Evolutionary conservation across 2,888 invertebrate genomes (phyloP), one percentile per base, ranked within the genome.

Genomic region (Drosophila rubida): DNA sequence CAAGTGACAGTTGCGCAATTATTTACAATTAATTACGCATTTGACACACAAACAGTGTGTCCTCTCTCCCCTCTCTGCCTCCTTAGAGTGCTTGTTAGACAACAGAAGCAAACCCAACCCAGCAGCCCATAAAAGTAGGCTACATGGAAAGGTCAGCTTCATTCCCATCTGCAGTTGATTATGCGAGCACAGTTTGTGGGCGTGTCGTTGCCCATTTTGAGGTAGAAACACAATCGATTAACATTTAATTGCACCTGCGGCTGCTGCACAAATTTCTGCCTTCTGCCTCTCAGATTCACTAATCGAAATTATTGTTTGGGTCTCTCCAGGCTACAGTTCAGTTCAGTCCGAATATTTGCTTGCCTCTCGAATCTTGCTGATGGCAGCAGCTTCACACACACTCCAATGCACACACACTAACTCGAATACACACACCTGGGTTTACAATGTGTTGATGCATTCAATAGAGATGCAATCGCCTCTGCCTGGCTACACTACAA

Each of bases 1-100:
- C 80, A 68, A 57, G 48, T 88, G 88, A 88, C 88, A 88, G 64
- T 69, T 75, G 69, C 62, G 76, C 80, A 76, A 77, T 77, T 88
- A 83, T 79, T 86, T 75, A 73, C 88, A 83, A 83, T 83, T 88
- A 83, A 88, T 83, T 83, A 79, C 66, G 70, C 67, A 70, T 45
- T 58, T 62, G 78, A 73, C 83, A 77, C 46, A 60, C 50, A 37
- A 45, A 51, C 30, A 50, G 41, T 4, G 11, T 13, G 9, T 5
- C 22, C 48, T 27, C 45, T 45, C 32, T 25, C 37, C 11, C 19
- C 16, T 11, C 19, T 25, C 8, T 19, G 13, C 13, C 14, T n/a
- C 16, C 23, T 22, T 32, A 35, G 49, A 48, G 8, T 46, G 61
- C 50, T 55, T 62, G n/a, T 37, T 46, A 59, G 35, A 57, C 54